phyloP scores from a whole-genome alignment of 2,797 vertebrate species.

The Schizopygopsis malacanthus region DNA sequence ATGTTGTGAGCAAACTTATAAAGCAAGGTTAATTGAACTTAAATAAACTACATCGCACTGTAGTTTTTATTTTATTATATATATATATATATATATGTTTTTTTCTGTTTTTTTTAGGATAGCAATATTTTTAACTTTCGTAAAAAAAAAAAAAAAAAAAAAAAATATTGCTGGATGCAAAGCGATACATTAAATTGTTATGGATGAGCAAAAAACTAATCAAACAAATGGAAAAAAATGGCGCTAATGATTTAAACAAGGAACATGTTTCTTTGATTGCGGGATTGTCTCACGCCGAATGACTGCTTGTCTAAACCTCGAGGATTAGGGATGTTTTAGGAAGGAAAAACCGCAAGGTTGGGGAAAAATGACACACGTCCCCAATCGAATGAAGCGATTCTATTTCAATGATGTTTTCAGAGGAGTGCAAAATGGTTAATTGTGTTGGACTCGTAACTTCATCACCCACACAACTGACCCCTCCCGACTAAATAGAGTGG shows the following conservation, averaged over 20 bases:
- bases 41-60: not conserved
- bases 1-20: not conserved
- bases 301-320: not conserved
- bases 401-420: slow-evolving; percentile 68
- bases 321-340: not conserved
- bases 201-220: not conserved
- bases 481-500: slow-evolving; percentile 63
- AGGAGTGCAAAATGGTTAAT: slow-evolving; percentile 82
- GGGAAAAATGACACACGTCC: slow-evolving; percentile 62
- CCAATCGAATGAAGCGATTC: slow-evolving; percentile 74
- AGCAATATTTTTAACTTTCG: slow-evolving; percentile 8
- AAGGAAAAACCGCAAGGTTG: slow-evolving; percentile 52
- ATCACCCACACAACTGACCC: slow-evolving; percentile 70
- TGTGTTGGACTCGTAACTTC: slow-evolving; percentile 77
- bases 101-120: not conserved
- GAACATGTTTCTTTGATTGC: not conserved
- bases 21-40: not conserved
- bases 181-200: not conserved
- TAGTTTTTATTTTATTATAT: not conserved
- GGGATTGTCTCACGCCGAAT: not conserved
- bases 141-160: not conserved
- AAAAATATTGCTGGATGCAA: not conserved
- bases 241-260: not conserved
- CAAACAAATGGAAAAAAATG: not conserved
- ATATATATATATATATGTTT: no score